Conservation (phyloP, 2,113 vertebrate genomes). For the Ammospiza nelsoni region DNA sequence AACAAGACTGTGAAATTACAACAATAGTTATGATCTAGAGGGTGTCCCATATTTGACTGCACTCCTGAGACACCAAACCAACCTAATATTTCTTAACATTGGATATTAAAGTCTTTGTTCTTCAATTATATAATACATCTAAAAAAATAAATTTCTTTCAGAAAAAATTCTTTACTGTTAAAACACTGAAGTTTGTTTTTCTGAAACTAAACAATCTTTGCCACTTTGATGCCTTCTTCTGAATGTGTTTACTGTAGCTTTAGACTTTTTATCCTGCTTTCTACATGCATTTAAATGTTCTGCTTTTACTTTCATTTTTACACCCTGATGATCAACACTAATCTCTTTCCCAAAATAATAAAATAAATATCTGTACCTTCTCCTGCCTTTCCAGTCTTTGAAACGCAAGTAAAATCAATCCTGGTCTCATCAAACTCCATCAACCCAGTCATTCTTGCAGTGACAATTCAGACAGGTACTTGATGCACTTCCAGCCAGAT, state of each 20-base stretch:
- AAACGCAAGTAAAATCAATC: neutral
- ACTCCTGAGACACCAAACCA: neutral
- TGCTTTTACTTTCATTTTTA: neutral
- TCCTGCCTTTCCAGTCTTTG: neutral
- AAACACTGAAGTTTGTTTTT: neutral
- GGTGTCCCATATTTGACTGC: neutral
- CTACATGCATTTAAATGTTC: neutral
- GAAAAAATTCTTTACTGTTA: neutral
- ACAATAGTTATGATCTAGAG: neutral
- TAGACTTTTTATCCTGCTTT: neutral
- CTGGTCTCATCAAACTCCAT: neutral
- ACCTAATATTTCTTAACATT: neutral
- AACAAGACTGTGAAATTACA: neutral
- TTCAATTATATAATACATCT: neutral
- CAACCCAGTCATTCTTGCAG: neutral
- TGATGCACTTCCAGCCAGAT: neutral
- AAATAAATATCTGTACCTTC: neutral
- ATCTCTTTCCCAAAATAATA: neutral
- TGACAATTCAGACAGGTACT: neutral
- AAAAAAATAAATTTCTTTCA: neutral
- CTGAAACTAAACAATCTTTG: neutral
- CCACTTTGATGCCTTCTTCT: neutral
- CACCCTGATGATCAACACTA: accelerated
- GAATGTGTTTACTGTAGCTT: neutral
- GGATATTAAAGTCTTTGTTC: neutral